Conservation (phyloP, 2,888 invertebrate species). For the Schrankia costaestrigalis region DNA sequence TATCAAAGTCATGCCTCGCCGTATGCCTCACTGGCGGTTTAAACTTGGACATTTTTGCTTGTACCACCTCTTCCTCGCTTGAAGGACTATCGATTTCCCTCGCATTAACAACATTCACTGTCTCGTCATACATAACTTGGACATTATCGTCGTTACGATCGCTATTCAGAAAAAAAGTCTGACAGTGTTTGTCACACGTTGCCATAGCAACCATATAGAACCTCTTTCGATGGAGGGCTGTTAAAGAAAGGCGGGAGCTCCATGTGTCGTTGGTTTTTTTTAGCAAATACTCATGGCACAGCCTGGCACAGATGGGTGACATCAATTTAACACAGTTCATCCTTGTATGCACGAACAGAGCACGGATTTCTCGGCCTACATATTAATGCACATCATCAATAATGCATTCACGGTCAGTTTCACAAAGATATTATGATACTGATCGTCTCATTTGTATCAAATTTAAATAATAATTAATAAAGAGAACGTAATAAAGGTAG, state of each 20-base stretch:
- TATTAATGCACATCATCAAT: constrained; percentile 3
- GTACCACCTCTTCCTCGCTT: constrained; percentile 55
- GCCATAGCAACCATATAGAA: constrained; percentile 59
- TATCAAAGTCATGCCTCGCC: constrained; percentile 69
- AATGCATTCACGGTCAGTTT: constrained; percentile 14
- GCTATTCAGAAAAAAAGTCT: constrained; percentile 50
- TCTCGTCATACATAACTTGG: constrained; percentile 81
- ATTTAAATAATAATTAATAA: constrained; percentile 6
- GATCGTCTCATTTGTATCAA: neutral
- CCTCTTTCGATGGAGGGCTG: constrained; percentile 42
- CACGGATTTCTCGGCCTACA: neutral
- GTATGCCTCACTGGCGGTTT: constrained; percentile 68
- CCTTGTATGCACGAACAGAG: constrained; percentile 27
- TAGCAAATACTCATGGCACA: constrained; percentile 32
- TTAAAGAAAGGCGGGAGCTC: constrained; percentile 38
- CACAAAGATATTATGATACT: too few relatives aligned
- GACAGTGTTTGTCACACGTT: constrained; percentile 73
- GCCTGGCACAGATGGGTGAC: constrained; percentile 33
- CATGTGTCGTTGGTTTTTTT: constrained; percentile 23
- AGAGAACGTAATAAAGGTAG: neutral
- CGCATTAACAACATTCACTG: constrained; percentile 78
- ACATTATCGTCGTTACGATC: constrained; percentile 37
- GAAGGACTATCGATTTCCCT: constrained; percentile 78
- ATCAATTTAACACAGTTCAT: constrained; percentile 28
- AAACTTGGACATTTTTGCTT: constrained; percentile 68